These are phyloP conservation scores for Nesidiocoris tenuis DNA, from an alignment of 2,888 invertebrate species.

Conservation along the genomic window DNA sequence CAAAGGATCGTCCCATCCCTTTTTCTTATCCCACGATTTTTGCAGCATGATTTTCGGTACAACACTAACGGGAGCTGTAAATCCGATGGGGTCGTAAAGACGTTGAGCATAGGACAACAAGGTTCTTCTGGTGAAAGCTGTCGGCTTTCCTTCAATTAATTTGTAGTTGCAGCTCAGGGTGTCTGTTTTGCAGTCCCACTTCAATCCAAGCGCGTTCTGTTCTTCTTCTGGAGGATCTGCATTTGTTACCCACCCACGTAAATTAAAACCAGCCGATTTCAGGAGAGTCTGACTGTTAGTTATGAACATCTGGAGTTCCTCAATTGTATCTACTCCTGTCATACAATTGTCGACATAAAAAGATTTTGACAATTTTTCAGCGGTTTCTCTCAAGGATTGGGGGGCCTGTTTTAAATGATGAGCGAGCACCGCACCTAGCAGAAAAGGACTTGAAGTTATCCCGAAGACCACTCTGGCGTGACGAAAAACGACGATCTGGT, in stretches of 20 bases:
- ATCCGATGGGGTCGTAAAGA: constrained; percentile 24
- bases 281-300: not conserved
- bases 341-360: constrained; percentile 45
- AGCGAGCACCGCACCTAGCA: constrained; percentile 44
- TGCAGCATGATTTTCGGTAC: constrained; percentile 18
- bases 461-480: constrained; percentile 29
- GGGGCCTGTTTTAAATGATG: constrained; percentile 36
- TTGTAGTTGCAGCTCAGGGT: not conserved
- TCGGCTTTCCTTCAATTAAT: constrained; percentile 5
- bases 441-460: constrained; percentile 43
- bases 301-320: constrained; percentile 27
- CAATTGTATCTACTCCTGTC: constrained; percentile 27
- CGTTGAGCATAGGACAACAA: constrained; percentile 28
- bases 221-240: not conserved
- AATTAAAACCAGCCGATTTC: constrained; percentile 6
- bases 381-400: constrained; percentile 5
- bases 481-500: constrained; percentile 6
- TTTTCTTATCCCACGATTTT: constrained; percentile 8
- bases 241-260: constrained; percentile 17
- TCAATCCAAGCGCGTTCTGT: constrained; percentile 19
- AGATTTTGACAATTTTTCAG: constrained; percentile 10
- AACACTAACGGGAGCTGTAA: constrained; percentile 11
- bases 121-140: not conserved
- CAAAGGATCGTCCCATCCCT: constrained; percentile 20
- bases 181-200: constrained; percentile 21